These are phyloP conservation scores for Drosophila mayri DNA, from an alignment of 1,140 invertebrate species.

Conservation along the genomic window DNA sequence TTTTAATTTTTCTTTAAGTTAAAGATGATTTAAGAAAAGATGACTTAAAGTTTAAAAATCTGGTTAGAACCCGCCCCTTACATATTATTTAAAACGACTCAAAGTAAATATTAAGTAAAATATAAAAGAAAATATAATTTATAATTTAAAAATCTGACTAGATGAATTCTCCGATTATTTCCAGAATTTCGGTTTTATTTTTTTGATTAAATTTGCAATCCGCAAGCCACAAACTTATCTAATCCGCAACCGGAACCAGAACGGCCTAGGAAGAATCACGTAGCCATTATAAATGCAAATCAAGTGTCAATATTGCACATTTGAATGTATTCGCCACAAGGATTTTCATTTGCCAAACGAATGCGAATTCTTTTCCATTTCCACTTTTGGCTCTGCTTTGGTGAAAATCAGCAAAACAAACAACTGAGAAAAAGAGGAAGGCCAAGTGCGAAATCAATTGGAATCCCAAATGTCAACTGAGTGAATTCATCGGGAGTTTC, in stretches of 20 bases:
- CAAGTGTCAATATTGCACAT: constrained; percentile 76
- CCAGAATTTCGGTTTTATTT: too few relatives aligned
- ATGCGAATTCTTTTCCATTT: constrained; percentile 44
- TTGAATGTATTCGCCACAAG: constrained; percentile 63
- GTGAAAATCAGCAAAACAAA: constrained; percentile 75
- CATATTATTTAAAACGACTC: too few relatives aligned
- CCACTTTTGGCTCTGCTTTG: constrained; percentile 10
- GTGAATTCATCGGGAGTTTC: constrained; percentile 47
- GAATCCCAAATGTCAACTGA: constrained; percentile 76
- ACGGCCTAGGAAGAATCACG: constrained; percentile 56
- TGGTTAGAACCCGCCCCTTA: too few relatives aligned
- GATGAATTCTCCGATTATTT: too few relatives aligned
- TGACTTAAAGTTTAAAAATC: too few relatives aligned
- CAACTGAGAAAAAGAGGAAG: constrained; percentile 31
- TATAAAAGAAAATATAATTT: too few relatives aligned
- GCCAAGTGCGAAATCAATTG: constrained; percentile 61
- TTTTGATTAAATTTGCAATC: too few relatives aligned
- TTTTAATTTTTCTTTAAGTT: too few relatives aligned
- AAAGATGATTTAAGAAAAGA: too few relatives aligned
- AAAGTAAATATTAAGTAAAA: too few relatives aligned
- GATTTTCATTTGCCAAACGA: constrained; percentile 70
- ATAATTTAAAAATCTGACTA: too few relatives aligned
- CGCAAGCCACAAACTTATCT: constrained; percentile 28
- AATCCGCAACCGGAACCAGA: constrained; percentile 35
- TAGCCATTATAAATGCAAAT: constrained; percentile 81